phyloP scores from a whole-genome alignment of 2,888 invertebrate species.

The Sericinus montela region DNA sequence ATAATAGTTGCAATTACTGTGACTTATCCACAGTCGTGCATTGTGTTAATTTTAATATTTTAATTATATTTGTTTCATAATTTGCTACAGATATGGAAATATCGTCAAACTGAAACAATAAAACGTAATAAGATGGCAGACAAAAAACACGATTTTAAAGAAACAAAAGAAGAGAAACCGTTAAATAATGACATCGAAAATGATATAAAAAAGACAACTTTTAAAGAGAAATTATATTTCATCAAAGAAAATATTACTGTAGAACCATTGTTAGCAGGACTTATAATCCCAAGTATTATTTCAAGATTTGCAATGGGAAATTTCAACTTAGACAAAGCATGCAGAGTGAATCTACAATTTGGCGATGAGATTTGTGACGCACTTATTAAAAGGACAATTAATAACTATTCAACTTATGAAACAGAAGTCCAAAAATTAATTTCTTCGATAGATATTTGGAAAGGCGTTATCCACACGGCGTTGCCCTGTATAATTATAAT shows the following conservation, averaged over 20 bases:
- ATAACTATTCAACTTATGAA: conserved; percentile 81
- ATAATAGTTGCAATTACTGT: conserved; percentile 50
- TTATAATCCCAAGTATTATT: conserved; percentile 83
- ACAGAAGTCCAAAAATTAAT: conserved; percentile 80
- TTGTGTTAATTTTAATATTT: conserved; percentile 52
- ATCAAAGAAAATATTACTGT: conserved; percentile 82
- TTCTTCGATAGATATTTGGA: conserved; percentile 78
- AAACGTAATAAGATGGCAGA: conserved; percentile 45
- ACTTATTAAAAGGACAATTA: conserved; percentile 49
- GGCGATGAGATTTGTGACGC: conserved; percentile 60
- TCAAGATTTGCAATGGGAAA: conserved; percentile 84
- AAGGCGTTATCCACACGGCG: conserved; percentile 73
- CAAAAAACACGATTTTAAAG: conserved; percentile 41
- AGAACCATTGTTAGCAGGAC: conserved; percentile 85
- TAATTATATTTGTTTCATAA: conserved; percentile 32
- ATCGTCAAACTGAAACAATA: conserved; percentile 23
- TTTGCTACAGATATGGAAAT: conserved; percentile 45
- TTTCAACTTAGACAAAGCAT: conserved; percentile 69
- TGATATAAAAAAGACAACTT: conserved; percentile 48
- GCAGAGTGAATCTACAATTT: conserved; percentile 57
- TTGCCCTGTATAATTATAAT: conserved; percentile 78
- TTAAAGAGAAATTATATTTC: conserved; percentile 48
- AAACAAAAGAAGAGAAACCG: conserved; percentile 57
- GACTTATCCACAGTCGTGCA: conserved; percentile 39
- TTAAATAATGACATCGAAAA: conserved; percentile 43